These are phyloP conservation scores for Raphicerus campestris DNA, from an alignment of 2,113 vertebrate genomes.

Conservation along the genomic window DNA sequence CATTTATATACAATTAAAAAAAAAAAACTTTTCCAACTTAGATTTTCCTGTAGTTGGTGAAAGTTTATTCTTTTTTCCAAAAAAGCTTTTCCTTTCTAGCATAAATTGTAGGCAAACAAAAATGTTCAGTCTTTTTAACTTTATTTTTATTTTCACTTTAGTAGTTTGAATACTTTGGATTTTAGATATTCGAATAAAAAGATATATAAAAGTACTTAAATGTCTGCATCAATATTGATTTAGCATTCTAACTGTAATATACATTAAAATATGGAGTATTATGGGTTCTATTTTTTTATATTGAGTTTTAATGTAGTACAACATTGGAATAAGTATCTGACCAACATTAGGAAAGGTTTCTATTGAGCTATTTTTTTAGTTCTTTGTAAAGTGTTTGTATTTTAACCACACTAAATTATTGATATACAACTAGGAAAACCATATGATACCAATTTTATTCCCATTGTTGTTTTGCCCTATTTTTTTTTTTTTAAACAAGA, in stretches of 20 bases:
- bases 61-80: conserved; percentile 30
- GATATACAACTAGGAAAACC: not conserved
- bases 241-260: not conserved
- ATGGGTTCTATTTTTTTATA: not conserved
- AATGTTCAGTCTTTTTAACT: not conserved
- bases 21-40: not conserved
- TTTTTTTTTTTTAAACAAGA: not conserved
- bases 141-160: conserved; percentile 37
- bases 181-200: conserved; percentile 16
- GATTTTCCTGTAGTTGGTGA: conserved; percentile 14
- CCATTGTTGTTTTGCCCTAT: not conserved
- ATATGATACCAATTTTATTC: not conserved
- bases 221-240: not conserved
- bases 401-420: not conserved
- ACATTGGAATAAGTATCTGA: not conserved
- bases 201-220: conserved; percentile 23
- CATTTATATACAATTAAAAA: not conserved
- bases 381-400: not conserved
- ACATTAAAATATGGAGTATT: not conserved
- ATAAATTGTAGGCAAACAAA: conserved; percentile 11
- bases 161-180: not conserved
- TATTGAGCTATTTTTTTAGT: not conserved
- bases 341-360: not conserved
- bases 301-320: not conserved
- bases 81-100: not conserved